phyloP scores from a whole-genome alignment of 2,888 invertebrate species.

The Aspidiotus destructor region DNA sequence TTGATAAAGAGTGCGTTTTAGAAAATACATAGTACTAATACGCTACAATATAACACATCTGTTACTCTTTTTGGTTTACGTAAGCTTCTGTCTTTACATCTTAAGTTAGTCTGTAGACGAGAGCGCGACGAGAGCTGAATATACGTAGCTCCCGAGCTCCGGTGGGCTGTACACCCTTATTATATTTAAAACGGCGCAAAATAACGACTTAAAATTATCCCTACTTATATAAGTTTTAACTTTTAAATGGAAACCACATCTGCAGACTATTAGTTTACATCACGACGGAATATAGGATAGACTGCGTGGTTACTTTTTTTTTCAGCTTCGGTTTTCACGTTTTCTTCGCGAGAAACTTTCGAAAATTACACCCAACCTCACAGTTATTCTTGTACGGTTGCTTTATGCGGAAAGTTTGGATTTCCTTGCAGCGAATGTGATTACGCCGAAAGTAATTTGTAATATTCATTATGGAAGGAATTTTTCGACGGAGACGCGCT shows the following conservation, averaged over 20 bases:
- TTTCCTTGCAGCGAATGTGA: no score
- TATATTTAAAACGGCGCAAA: background rate
- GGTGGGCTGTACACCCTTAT: background rate
- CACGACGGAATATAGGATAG: background rate
- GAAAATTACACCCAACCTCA: no score
- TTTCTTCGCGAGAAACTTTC: no score
- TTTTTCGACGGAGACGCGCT: no score
- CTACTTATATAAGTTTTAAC: background rate
- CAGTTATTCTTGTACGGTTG: no score
- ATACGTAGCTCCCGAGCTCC: background rate
- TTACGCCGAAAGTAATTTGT: no score
- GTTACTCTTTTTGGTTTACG: conserved; percentile 21
- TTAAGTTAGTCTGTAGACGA: background rate
- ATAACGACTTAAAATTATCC: conserved; percentile 2
- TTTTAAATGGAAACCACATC: conserved; percentile 4
- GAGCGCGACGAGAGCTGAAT: no score
- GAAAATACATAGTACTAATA: conserved; percentile 6
- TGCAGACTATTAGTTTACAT: conserved; percentile 4
- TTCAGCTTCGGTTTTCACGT: no score
- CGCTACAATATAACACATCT: conserved; percentile 29
- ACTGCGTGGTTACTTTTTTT: no score
- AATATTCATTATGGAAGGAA: no score
- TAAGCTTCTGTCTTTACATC: conserved; percentile 1
- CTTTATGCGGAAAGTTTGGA: no score
- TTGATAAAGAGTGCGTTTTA: conserved; percentile 1